Evolutionary conservation across 2,797 vertebrate species (phyloP).

Genomic region (Liasis olivaceus): DNA sequence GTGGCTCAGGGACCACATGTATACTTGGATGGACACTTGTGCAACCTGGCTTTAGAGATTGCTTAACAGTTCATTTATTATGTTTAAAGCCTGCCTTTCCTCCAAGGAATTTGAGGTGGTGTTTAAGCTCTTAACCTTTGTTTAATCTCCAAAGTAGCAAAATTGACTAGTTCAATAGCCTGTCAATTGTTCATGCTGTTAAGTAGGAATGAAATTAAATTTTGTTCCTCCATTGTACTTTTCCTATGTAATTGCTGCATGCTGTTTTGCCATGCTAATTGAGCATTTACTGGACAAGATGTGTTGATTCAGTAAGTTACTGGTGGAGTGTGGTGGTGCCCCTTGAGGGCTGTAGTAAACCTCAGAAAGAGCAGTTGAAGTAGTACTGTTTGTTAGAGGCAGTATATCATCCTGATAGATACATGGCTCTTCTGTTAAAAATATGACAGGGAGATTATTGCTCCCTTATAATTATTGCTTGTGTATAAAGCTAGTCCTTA

Average conservation of each 20-base stretch:
- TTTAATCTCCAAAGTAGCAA: neutral
- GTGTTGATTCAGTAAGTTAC: constrained; percentile 77
- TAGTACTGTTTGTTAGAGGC: constrained; percentile 69
- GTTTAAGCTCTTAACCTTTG: neutral
- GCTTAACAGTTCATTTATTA: neutral
- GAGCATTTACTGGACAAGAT: constrained; percentile 73
- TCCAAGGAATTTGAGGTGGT: neutral
- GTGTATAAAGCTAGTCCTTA: constrained; percentile 61
- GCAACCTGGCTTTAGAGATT: neutral
- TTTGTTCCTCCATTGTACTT: constrained; percentile 50
- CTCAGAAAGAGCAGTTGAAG: constrained; percentile 72
- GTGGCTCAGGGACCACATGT: neutral
- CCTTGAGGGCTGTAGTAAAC: constrained; percentile 75
- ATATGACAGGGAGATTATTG: constrained; percentile 70
- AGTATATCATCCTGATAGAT: constrained; percentile 75
- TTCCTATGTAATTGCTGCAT: constrained; percentile 42
- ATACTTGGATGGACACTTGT: neutral
- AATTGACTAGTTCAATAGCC: neutral
- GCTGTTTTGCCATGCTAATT: constrained; percentile 64
- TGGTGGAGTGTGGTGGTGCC: constrained; percentile 68
- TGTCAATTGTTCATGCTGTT: neutral
- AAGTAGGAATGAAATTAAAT: constrained; percentile 47
- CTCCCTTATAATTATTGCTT: constrained; percentile 70
- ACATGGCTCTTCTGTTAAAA: constrained; percentile 66
- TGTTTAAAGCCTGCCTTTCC: neutral